Base-by-base conservation (phyloP, 2,888 invertebrate genomes). In the Synanthedon myopaeformis region DNA sequence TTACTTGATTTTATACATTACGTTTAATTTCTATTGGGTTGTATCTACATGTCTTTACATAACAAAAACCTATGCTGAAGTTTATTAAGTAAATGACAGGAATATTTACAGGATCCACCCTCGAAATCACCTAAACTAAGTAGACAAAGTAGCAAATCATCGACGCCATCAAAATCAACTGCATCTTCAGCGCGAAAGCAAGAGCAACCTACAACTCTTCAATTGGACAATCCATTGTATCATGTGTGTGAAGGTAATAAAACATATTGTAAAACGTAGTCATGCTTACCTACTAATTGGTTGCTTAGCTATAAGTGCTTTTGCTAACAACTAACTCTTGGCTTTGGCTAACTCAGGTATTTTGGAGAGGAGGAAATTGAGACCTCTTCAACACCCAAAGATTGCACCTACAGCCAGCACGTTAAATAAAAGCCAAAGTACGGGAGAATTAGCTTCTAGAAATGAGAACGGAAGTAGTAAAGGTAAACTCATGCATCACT, bases 241-340 rank as follows among this genome's bases (percentile, higher is more conserved):
- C 94, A 94, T 71, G 92, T 94, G 51, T 94, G 94, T 68, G 94
- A 94, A 82, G 92, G 93, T 85, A 70, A 59, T 13, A 3, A 41
- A 53, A 49, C 1, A 42, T 4, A 11, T 48, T 42, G 2, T 35
- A 10, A 35, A 10, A 28, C 41, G 12, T 28, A 42, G 35, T 11
- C 13, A 45, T n/a, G 14, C 45, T 42, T 49, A 14, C n/a, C 1
- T 49, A 49, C 19, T 23, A 17, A 19, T 49, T 49, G 6, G 19
- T 48, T 48, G 28, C 45, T 52, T 35, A 35, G 45, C 48, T 48
- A n/a, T 5, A 51, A 17, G 8, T 53, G 79, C 78, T 74, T 76
- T 50, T 60, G 76, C 73, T 61, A 70, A 58, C 64, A 61, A 65
- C 61, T 66, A 66, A 78, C 69, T 69, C 72, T 55, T 57, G 54